Evolutionary conservation across 2,888 invertebrate species (phyloP), one percentile per base, ranked within the genome.

Genomic region (Scaptodrosophila latifasciaeformis): DNA sequence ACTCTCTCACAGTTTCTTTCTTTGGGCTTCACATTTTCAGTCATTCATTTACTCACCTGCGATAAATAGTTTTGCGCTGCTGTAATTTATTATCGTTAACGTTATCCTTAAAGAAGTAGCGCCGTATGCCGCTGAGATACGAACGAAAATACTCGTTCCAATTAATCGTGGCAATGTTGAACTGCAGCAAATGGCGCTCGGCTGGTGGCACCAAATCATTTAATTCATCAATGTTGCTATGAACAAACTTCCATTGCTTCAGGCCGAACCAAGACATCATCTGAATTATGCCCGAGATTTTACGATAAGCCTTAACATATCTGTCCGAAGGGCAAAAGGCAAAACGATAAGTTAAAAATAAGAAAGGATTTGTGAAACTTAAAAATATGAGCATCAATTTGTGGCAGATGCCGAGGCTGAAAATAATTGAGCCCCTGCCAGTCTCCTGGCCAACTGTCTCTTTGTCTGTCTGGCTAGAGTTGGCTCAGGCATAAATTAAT

Each of bases 101-200:
- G 45, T 69, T 82, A 74, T 94, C 93, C 81, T 92, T 92, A 65
- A 93, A 87, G 67, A 93, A 86, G 84, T 90, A 92, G 57, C 88
- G 85, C 67, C 92, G 88, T 50, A 92, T 88, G 34, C 94, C 93
- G 70, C 89, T 88, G 42, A 92, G 87, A 82, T 93, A 93, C 51
- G 87, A 88, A 60, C 88, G 87, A 75, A 92, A 89, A 82, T 91
- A 93, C 45, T 87, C 83, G 40, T 88, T 84, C 93, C 93, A 94
- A 80, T 92, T 87, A 57, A 93, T 88, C 47, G 88, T 87, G 27
- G 86, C 86, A 56, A 92, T 88, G 79, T 90, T 90, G 78, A 93
- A 91, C 74, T 85, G 84, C 58, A 87, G 75, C 62, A 82, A 59
- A 48, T 69, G 62, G 21, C 81, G 82, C 55, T 81, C 78, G 27